Percentiles rank a stretch among this genome's conserved stretches.
phyloP scores from a whole-genome alignment of 2,797 vertebrate species.

The Loriculus beryllinus region DNA sequence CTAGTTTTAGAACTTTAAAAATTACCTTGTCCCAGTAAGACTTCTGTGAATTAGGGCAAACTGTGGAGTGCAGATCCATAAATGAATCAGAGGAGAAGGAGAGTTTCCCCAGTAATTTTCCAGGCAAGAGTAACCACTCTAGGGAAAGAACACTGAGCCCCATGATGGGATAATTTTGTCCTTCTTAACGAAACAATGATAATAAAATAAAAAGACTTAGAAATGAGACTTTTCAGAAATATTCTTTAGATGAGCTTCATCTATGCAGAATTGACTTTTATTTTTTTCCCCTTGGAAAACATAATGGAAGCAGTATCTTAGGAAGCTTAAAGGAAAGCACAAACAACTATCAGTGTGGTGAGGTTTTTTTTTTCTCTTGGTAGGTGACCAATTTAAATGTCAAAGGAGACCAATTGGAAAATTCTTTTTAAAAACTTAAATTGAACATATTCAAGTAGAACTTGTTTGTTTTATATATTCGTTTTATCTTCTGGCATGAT shows the following conservation, averaged over 20 bases:
- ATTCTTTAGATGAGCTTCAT: not conserved
- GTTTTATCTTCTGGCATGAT: conserved; percentile 36
- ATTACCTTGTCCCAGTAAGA: not conserved
- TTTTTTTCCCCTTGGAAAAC: not conserved
- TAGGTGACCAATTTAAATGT: conserved; percentile 10
- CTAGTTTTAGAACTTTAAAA: not conserved
- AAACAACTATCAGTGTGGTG: not conserved
- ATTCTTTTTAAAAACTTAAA: conserved; percentile 31
- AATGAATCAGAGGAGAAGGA: not conserved
- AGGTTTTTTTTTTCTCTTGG: not conserved
- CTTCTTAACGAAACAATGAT: not conserved
- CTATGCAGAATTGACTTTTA: not conserved
- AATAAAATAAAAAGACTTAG: not conserved
- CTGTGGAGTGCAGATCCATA: not conserved
- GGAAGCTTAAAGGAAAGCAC: not conserved
- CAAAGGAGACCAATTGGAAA: not conserved
- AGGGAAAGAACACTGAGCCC: not conserved
- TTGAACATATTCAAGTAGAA: conserved; percentile 8
- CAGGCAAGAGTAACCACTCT: not conserved
- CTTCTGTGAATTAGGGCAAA: not conserved
- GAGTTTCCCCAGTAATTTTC: not conserved
- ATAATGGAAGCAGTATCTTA: not conserved
- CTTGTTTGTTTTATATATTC: conserved; percentile 9
- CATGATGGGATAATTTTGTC: not conserved
- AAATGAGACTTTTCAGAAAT: not conserved